These are phyloP conservation scores for Leptothorax acervorum DNA, from an alignment of 2,888 invertebrate species.

Conservation along the genomic window DNA sequence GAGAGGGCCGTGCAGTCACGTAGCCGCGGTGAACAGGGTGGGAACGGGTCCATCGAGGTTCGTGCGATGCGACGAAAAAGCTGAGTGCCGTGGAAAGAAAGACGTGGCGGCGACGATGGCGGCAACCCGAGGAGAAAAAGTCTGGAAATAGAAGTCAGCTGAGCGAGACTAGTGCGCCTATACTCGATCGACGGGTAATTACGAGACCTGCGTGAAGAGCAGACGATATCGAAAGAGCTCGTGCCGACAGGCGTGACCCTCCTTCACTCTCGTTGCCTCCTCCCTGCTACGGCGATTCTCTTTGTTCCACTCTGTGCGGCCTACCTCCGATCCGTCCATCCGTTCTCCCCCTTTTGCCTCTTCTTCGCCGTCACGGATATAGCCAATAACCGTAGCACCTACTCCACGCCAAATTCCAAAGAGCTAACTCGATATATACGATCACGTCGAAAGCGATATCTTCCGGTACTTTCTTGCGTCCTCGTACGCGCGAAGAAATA, in stretches of 20 bases:
- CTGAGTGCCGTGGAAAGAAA: slow-evolving; percentile 56
- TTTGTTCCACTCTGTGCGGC: slow-evolving; percentile 63
- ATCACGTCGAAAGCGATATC: slow-evolving; percentile 39
- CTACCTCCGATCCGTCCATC: slow-evolving; percentile 35
- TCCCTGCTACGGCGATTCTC: slow-evolving; percentile 47
- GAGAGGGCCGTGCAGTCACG: slow-evolving; percentile 69
- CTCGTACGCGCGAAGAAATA: neutral
- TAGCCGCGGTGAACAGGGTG: slow-evolving; percentile 70
- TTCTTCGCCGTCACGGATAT: slow-evolving; percentile 39
- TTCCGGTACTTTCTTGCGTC: slow-evolving; percentile 55
- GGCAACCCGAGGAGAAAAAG: slow-evolving; percentile 55
- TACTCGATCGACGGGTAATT: slow-evolving; percentile 77
- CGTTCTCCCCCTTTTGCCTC: slow-evolving; percentile 8
- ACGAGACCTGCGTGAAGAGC: slow-evolving; percentile 81
- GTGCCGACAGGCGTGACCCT: slow-evolving; percentile 83
- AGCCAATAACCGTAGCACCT: slow-evolving; percentile 75
- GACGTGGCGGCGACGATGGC: slow-evolving; percentile 41
- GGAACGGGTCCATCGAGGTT: slow-evolving; percentile 62
- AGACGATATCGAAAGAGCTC: slow-evolving; percentile 81
- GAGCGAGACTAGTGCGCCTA: slow-evolving; percentile 57
- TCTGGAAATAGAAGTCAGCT: slow-evolving; percentile 62
- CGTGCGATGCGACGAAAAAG: slow-evolving; percentile 50
- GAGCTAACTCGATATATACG: slow-evolving; percentile 58
- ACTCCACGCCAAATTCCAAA: slow-evolving; percentile 74
- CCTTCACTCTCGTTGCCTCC: slow-evolving; percentile 60